These are phyloP conservation scores for Hydriomena furcata DNA, from an alignment of 2,888 invertebrate genomes.

Conservation along the genomic window DNA sequence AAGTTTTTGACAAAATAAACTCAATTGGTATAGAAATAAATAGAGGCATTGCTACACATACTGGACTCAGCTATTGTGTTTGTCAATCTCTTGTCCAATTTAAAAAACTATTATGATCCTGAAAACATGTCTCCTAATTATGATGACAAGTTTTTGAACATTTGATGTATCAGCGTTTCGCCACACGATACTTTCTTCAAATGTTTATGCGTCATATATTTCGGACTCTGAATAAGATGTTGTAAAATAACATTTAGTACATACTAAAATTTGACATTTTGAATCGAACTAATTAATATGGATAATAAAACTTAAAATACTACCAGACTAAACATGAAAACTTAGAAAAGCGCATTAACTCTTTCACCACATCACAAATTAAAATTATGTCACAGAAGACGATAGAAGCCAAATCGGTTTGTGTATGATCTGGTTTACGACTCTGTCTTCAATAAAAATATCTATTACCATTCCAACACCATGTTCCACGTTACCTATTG, in stretches of 20 bases:
- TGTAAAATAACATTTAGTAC: slow-evolving; percentile 33
- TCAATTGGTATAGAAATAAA: too few relatives aligned
- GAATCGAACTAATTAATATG: slow-evolving; percentile 30
- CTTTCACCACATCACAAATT: slow-evolving; percentile 57
- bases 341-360: slow-evolving; percentile 38
- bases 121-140: slow-evolving; percentile 2
- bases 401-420: slow-evolving; percentile 50
- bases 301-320: slow-evolving; percentile 26
- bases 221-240: slow-evolving; percentile 30
- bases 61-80: too few relatives aligned
- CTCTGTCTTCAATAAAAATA: slow-evolving; percentile 69
- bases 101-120: neutral
- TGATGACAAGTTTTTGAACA: slow-evolving; percentile 3
- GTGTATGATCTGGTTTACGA: slow-evolving; percentile 67
- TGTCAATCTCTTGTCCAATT: too few relatives aligned
- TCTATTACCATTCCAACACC: slow-evolving; percentile 71
- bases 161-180: slow-evolving; percentile 19
- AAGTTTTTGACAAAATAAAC: too few relatives aligned
- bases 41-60: too few relatives aligned
- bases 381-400: slow-evolving; percentile 53
- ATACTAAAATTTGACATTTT: slow-evolving; percentile 32
- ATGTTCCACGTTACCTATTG: slow-evolving; percentile 55
- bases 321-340: slow-evolving; percentile 31
- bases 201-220: slow-evolving; percentile 22
- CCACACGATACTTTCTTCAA: slow-evolving; percentile 13